phyloP scores from a whole-genome alignment of 2,113 vertebrate genomes.

The Tetraodon nigroviridis region DNA sequence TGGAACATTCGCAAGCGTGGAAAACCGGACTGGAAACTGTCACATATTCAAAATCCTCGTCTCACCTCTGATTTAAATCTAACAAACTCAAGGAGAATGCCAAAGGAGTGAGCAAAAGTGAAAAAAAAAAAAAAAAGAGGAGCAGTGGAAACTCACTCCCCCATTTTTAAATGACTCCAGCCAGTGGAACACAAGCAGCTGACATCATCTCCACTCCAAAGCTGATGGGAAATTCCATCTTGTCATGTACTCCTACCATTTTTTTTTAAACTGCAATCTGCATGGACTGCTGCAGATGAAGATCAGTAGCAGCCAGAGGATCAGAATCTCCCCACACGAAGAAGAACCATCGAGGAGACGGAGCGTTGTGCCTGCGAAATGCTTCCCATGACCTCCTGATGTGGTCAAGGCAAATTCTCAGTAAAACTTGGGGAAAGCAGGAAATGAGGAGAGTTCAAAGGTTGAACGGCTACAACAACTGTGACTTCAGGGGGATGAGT shows the following conservation, averaged over 20 bases:
- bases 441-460: conserved; percentile 74
- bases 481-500: conserved; percentile 39
- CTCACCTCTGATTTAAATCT: conserved; percentile 61
- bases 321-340: conserved; percentile 32
- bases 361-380: conserved; percentile 57
- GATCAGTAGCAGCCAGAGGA: conserved; percentile 25
- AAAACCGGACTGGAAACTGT: conserved; percentile 45
- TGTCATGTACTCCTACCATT: conserved; percentile 43
- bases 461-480: conserved; percentile 64
- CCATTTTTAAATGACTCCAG: conserved; percentile 63
- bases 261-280: conserved; percentile 25
- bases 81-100: conserved; percentile 43
- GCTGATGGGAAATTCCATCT: conserved; percentile 68
- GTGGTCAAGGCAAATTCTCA: conserved; percentile 69
- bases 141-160: conserved; percentile 61
- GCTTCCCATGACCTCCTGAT: conserved; percentile 76
- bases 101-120: conserved; percentile 37
- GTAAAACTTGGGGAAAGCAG: conserved; percentile 62
- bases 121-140: conserved; percentile 24
- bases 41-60: conserved; percentile 46
- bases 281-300: conserved; percentile 25
- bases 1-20: background rate
- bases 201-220: conserved; percentile 63
- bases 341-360: conserved; percentile 15
- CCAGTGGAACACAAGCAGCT: conserved; percentile 65